Conservation (phyloP, 2,797 vertebrate genomes). For the Bradypus variegatus region DNA sequence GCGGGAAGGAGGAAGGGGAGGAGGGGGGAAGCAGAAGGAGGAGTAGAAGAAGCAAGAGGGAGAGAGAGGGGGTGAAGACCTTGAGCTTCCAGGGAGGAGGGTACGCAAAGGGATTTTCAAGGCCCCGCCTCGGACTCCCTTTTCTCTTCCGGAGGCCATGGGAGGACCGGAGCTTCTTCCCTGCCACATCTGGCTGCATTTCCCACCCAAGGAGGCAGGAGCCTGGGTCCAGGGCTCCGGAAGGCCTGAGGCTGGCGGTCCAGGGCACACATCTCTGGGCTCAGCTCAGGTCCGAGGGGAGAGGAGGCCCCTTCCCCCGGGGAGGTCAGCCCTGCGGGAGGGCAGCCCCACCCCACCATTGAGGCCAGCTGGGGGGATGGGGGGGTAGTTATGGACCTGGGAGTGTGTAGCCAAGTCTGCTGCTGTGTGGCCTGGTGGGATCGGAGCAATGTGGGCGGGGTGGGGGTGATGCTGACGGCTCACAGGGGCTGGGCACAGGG, state of each 20-base stretch:
- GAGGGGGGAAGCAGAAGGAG: background rate
- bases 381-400: background rate
- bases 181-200: rapidly evolving
- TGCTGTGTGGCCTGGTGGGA: background rate
- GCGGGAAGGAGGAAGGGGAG: too few relatives aligned
- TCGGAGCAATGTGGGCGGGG: too few relatives aligned
- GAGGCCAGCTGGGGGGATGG: background rate
- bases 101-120: background rate
- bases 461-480: too few relatives aligned
- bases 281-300: background rate
- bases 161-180: background rate
- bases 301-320: background rate
- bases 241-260: rapidly evolving
- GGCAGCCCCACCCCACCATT: too few relatives aligned
- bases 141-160: too few relatives aligned
- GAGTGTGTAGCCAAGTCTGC: background rate
- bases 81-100: too few relatives aligned
- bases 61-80: background rate
- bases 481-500: too few relatives aligned
- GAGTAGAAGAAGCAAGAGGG: too few relatives aligned
- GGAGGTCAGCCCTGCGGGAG: too few relatives aligned
- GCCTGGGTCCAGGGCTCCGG: background rate
- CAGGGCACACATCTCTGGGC: background rate
- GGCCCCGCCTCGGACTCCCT: background rate
- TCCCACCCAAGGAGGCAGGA: background rate